Evolutionary conservation across 2,888 invertebrate genomes (phyloP), one percentile per base, ranked within the genome.

Genomic region (Amblyjoppa fuscipennis): DNA sequence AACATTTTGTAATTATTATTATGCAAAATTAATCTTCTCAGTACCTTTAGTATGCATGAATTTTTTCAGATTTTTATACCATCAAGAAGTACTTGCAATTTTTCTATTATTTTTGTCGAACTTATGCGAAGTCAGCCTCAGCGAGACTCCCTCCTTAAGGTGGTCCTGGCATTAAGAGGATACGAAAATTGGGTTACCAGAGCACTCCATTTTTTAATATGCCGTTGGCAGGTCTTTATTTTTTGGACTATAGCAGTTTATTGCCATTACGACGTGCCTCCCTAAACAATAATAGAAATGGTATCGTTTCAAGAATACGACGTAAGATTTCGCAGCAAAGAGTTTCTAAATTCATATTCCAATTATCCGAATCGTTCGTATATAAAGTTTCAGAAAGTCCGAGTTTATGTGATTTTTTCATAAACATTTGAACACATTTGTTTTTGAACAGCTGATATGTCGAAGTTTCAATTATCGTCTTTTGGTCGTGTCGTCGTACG

Each of bases 361-460:
- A 86, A 59, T n/a, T 45, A 78, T 13, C 45, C 11, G 64, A 86
- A 76, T 61, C 79, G 61, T 45, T 86, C 76, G 28, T 86, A 81
- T 76, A 87, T 70, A 49, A 71, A 68, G 75, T 45, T 61, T 31
- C 13, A 31, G 61, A 61, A 31, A 31, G 5, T 66, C 66, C 64
- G 80, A 81, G 80, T 61, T 79, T 38, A 71, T 69, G 53, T 66
- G 68, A 73, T 61, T 68, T 82, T 82, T 83, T 86, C 80, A 79
- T 86, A 34, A 28, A 31, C 34, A 64, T 59, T 28, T 59, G 59
- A 59, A 59, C 59, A 59, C 59, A 28, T 59, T 28, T 28, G 3
- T 28, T 25, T 59, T 13, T 59, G 13, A 59, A 11, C 20, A 59
- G 11, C 28, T 59, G 59, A 59, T 59, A 59, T 59, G 59, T 59